Percentiles rank a stretch among this genome's conserved stretches.
Conservation (phyloP, 1,140 invertebrate genomes). For the Orussus abietinus region DNA sequence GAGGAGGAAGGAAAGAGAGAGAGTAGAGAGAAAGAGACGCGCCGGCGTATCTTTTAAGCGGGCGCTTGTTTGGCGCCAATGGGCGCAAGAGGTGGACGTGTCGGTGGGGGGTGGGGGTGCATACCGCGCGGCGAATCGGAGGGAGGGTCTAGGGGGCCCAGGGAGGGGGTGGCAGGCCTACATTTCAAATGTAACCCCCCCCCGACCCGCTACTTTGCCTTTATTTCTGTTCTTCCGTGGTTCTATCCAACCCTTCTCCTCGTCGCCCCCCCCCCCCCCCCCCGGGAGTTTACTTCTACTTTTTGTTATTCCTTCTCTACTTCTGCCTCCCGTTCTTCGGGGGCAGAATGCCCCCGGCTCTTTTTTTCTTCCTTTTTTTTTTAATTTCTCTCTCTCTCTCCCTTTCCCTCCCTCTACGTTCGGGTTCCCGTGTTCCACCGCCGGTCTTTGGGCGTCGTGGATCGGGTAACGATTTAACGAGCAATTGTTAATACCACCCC, state of each 20-base stretch:
- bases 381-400: conserved; percentile 7
- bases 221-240: neutral
- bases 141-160: conserved; percentile 3
- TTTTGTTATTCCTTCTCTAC: too few species aligned
- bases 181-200: conserved; percentile 25
- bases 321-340: too few species aligned
- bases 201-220: conserved; percentile 1
- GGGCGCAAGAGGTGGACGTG: conserved; percentile 15
- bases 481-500: too few species aligned
- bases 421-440: too few species aligned
- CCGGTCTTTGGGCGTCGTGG: too few species aligned
- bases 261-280: too few species aligned
- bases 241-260: conserved; percentile 1
- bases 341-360: too few species aligned
- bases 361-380: conserved; percentile 13
- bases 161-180: conserved; percentile 19
- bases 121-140: too few species aligned
- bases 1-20: too few species aligned
- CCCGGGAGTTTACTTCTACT: too few species aligned
- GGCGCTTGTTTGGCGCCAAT: conserved; percentile 46
- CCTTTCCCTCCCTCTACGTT: conserved; percentile 3
- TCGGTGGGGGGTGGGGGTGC: conserved; percentile 11
- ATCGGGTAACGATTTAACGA: too few species aligned
- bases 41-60: conserved; percentile 41
- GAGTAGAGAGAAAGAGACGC: too few species aligned